Evolutionary conservation across 2,888 invertebrate species (phyloP).

Genomic region (Conistra vaccinii): DNA sequence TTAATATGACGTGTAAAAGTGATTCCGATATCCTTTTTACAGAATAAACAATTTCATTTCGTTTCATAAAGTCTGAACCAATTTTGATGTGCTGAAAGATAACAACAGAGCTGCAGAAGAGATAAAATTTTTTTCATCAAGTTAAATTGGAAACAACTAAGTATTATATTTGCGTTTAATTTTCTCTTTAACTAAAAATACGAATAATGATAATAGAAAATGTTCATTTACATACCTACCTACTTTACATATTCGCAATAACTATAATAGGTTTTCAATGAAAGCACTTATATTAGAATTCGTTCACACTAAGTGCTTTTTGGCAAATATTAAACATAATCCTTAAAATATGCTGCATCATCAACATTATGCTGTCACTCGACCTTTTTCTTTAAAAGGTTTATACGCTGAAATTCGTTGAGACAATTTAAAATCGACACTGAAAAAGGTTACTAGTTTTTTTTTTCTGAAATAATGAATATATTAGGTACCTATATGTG

Average conservation of each 20-base stretch:
- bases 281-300: conserved; percentile 43
- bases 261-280: conserved; percentile 36
- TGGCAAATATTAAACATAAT: conserved; percentile 22
- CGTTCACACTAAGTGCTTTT: conserved; percentile 46
- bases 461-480: background rate
- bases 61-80: background rate
- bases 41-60: no score
- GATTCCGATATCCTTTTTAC: no score
- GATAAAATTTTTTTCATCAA: conserved; percentile 17
- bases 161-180: conserved; percentile 29
- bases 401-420: no score
- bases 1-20: no score
- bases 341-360: conserved; percentile 23
- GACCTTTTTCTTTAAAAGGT: background rate
- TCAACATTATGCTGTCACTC: conserved; percentile 3
- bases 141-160: conserved; percentile 6
- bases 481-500: no score
- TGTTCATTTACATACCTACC: conserved; percentile 13
- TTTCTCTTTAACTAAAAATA: conserved; percentile 7
- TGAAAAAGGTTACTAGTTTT: background rate
- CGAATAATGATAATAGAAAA: conserved; percentile 14
- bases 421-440: background rate
- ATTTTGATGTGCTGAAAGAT: conserved; percentile 9
- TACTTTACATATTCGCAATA: conserved; percentile 41
- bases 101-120: background rate